A percentile compares a stretch with the other conserved stretches of the same genome.
These are phyloP conservation scores for Drosophila ustulata DNA, from an alignment of 2,888 invertebrate genomes.

Conservation along the genomic window DNA sequence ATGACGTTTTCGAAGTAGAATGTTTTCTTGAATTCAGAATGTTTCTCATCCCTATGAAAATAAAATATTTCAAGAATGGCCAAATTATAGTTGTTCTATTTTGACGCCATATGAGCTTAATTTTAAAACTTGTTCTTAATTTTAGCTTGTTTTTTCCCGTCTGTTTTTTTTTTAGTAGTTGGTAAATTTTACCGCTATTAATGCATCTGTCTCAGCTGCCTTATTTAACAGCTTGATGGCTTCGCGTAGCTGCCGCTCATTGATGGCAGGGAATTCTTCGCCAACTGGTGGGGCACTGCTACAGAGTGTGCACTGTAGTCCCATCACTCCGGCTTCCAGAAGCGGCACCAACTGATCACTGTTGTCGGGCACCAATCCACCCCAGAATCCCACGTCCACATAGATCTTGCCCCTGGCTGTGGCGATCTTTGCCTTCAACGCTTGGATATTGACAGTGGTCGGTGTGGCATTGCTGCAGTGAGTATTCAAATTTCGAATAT, in stretches of 20 bases:
- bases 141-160: too few relatives aligned
- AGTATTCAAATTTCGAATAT: background rate
- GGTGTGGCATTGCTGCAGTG: constrained; percentile 89
- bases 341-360: constrained; percentile 86
- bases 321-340: constrained; percentile 89
- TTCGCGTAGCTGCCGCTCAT: constrained; percentile 86
- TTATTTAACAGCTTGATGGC: constrained; percentile 87
- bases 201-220: constrained; percentile 87
- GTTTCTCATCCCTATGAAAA: too few relatives aligned
- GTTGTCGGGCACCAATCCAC: constrained; percentile 90
- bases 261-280: constrained; percentile 88
- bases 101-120: too few relatives aligned
- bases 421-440: constrained; percentile 87
- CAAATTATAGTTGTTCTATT: too few relatives aligned
- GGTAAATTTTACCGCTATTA: constrained; percentile 87
- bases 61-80: too few relatives aligned
- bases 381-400: constrained; percentile 92
- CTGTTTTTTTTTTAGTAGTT: too few relatives aligned
- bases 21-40: too few relatives aligned
- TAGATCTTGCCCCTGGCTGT: constrained; percentile 87
- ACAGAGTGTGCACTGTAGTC: constrained; percentile 90
- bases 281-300: constrained; percentile 88
- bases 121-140: too few relatives aligned
- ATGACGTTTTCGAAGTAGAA: too few relatives aligned
- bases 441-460: constrained; percentile 88